Conservation (phyloP, 1,140 invertebrate species). For the Brachionus rubens region DNA sequence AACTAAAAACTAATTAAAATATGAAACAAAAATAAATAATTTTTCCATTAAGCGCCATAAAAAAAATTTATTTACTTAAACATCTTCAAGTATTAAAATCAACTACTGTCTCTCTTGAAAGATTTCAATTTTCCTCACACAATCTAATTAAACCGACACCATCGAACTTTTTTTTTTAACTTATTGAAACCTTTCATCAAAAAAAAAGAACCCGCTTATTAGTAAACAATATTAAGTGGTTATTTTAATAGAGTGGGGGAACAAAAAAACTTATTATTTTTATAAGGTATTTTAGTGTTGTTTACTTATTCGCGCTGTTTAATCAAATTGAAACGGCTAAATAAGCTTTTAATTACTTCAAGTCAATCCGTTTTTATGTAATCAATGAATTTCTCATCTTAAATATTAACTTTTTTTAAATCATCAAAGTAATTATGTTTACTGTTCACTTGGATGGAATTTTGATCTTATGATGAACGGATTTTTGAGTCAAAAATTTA, state of each 20-base stretch:
- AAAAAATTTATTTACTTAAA: background rate
- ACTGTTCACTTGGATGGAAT: too few relatives aligned
- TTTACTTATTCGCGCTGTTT: conserved; percentile 12
- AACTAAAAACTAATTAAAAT: background rate
- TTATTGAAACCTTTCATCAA: conserved; percentile 8
- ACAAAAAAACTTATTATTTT: too few relatives aligned
- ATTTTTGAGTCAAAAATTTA: too few relatives aligned
- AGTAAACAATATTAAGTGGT: too few relatives aligned
- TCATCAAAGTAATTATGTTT: too few relatives aligned
- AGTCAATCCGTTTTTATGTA: background rate
- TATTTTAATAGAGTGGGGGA: too few relatives aligned
- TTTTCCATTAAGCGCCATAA: background rate
- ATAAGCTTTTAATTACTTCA: conserved; percentile 24
- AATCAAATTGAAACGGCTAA: conserved; percentile 3
- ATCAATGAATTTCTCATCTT: background rate
- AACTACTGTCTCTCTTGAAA: conserved; percentile 7
- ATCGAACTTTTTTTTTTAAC: conserved; percentile 3
- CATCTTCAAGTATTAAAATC: conserved; percentile 13
- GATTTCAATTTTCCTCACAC: conserved; percentile 3
- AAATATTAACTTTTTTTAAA: background rate
- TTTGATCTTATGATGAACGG: too few relatives aligned
- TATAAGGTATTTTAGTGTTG: too few relatives aligned
- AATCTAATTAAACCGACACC: background rate
- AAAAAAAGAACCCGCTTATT: conserved; percentile 15
- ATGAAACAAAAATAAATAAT: conserved; percentile 19